Conservation (phyloP, 2,888 invertebrate genomes). For the Epinotia nisella region DNA sequence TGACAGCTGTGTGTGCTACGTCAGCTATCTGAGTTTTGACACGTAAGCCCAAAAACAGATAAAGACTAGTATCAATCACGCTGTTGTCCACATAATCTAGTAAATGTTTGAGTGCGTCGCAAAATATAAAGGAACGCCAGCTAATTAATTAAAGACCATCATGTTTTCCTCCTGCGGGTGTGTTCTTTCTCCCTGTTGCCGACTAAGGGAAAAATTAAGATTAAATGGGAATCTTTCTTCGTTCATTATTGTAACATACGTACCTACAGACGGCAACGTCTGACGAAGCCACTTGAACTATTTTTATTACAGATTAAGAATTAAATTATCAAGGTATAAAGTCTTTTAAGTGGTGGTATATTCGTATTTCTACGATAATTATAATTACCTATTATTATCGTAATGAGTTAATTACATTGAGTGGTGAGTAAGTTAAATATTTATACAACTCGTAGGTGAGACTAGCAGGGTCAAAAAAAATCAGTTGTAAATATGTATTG, state of each 20-base stretch:
- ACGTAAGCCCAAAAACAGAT: no score
- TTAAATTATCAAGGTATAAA: neutral
- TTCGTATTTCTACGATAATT: neutral
- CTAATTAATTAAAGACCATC: slow-evolving; percentile 76
- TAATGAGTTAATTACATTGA: no score
- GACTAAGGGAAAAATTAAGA: slow-evolving; percentile 74
- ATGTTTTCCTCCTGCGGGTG: slow-evolving; percentile 73
- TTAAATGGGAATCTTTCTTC: slow-evolving; percentile 74
- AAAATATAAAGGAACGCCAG: slow-evolving; percentile 66
- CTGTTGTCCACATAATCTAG: slow-evolving; percentile 43
- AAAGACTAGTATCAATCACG: no score
- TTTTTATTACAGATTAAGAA: neutral
- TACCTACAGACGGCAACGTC: slow-evolving; percentile 56
- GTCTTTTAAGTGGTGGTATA: neutral
- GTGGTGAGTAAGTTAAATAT: no score
- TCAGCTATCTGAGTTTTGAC: no score
- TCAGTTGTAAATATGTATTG: no score
- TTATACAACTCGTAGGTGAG: no score
- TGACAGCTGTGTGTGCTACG: no score
- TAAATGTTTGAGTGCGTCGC: slow-evolving; percentile 58
- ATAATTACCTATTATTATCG: no score
- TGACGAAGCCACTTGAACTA: slow-evolving; percentile 29
- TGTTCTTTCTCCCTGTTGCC: slow-evolving; percentile 70
- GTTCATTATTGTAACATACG: slow-evolving; percentile 60
- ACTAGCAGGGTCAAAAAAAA: no score